Evolutionary conservation across 2,888 invertebrate species (phyloP), one percentile per base, ranked within the genome.

Genomic region (Torymus texanus): DNA sequence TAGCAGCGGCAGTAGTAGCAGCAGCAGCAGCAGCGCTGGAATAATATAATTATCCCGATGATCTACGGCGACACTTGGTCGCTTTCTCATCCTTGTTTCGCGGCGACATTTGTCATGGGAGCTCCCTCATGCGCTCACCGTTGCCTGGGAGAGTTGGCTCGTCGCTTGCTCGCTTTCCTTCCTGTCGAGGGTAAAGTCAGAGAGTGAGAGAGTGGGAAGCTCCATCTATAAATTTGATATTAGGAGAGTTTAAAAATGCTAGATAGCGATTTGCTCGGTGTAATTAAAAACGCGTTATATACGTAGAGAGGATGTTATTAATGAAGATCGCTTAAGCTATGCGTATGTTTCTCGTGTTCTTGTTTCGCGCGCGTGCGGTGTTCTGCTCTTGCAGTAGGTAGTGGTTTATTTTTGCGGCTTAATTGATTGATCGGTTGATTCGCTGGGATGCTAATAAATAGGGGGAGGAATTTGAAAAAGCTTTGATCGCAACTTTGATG

Each of bases 21-120:
- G 53, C 50, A 21, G 16, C 21, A 24, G 58, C 59, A 53, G 68
- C 16, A 71, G 58, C 65, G 63, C 77, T 68, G 66, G 81, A 80
- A 82, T 89, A 89, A 89, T 88, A 88, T 89, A 89, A 89, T 89
- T 89, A 90, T 88, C 88, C 85, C 83, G 82, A 84, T 89, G 89
- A 89, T 88, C 84, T 88, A 89, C 86, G 85, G 82, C 77, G 80
- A 82, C 84, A 83, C 84, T 85, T 85, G 84, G 82, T 70, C 78
- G 75, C 29, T 80, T 72, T 79, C 65, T 80, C 71, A 77, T 75
- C 71, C 73, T 79, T 77, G 72, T 82, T 80, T 80, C 81, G 73
- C 72, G 72, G 79, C 81, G 80, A 79, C 83, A 76, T 82, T 79
- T 81, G 82, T 80, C 82, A 80, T 82, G 73, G 70, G 53, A 75